phyloP scores from a whole-genome alignment of 2,113 vertebrate genomes.

The Engraulis encrasicolus region DNA sequence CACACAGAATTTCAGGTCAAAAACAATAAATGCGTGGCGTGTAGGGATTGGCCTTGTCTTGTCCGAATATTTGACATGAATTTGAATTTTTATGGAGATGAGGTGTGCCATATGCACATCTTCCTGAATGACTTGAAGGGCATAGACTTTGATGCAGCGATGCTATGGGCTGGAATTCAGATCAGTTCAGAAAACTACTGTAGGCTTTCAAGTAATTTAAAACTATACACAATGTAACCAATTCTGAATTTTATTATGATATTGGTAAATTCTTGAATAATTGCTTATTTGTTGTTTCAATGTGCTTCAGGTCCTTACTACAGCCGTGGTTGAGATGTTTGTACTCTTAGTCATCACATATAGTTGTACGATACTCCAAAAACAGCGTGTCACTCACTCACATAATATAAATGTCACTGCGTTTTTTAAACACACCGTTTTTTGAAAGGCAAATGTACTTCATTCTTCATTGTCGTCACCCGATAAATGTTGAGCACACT shows the following conservation, averaged over 20 bases:
- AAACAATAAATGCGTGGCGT: not conserved
- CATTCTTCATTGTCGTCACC: too few species aligned
- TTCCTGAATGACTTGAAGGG: not conserved
- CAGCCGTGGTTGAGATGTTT: not conserved
- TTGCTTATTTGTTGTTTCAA: not conserved
- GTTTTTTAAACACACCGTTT: not conserved
- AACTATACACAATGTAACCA: not conserved
- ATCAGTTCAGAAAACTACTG: not conserved
- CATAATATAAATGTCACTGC: not conserved
- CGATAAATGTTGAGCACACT: too few species aligned
- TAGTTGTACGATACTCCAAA: not conserved
- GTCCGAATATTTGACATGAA: not conserved
- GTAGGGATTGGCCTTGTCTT: not conserved
- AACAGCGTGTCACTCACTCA: too few species aligned
- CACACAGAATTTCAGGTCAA: too few species aligned
- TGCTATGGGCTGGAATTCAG: not conserved
- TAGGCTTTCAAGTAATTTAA: not conserved
- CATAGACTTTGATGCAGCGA: not conserved
- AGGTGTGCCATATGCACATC: not conserved
- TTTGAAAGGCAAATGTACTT: not conserved
- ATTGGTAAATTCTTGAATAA: not conserved
- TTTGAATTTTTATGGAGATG: not conserved
- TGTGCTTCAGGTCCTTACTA: not conserved
- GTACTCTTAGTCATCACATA: not conserved
- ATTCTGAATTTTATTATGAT: not conserved